phyloP scores from a whole-genome alignment of 2,797 vertebrate genomes.

The Danio kyathit region DNA sequence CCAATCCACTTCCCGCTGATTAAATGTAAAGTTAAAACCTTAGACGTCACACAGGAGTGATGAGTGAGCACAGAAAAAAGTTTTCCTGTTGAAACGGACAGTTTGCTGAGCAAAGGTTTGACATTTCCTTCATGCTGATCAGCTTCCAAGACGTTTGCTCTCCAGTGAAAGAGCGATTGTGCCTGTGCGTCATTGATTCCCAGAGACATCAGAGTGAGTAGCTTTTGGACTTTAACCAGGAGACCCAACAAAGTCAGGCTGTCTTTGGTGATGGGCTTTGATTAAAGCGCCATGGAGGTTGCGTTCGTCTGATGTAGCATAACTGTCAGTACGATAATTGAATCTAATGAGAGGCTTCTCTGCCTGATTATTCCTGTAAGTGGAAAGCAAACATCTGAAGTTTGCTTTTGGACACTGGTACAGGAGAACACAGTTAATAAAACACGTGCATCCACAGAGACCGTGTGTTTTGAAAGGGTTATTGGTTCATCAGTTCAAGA shows the following conservation, averaged over 20 bases:
- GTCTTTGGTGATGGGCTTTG: constrained; percentile 51
- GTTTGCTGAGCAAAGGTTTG: constrained; percentile 66
- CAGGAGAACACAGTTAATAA: neutral
- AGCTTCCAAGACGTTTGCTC: constrained; percentile 50
- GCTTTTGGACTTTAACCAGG: constrained; percentile 53
- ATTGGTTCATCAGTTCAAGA: constrained; percentile 46
- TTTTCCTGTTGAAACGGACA: constrained; percentile 40
- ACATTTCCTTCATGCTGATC: constrained; percentile 54
- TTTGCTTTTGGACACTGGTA: constrained; percentile 51
- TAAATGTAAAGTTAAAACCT: constrained; percentile 16
- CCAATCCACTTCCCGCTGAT: constrained; percentile 13
- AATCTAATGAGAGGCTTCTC: constrained; percentile 61
- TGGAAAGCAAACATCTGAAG: constrained; percentile 62
- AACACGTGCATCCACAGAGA: constrained; percentile 4
- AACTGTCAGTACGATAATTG: constrained; percentile 62
- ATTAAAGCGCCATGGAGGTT: constrained; percentile 55
- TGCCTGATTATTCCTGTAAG: constrained; percentile 60
- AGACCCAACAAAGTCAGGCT: constrained; percentile 49
- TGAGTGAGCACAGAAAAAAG: constrained; percentile 54
- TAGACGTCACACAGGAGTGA: neutral
- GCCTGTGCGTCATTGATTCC: constrained; percentile 58
- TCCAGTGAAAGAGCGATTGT: constrained; percentile 6
- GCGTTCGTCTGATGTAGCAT: constrained; percentile 38
- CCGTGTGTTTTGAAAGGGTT: constrained; percentile 42
- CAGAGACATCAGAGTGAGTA: constrained; percentile 24